Evolutionary conservation across 2,113 vertebrate genomes (phyloP).

Genomic region (Amphilophus citrinellus): DNA sequence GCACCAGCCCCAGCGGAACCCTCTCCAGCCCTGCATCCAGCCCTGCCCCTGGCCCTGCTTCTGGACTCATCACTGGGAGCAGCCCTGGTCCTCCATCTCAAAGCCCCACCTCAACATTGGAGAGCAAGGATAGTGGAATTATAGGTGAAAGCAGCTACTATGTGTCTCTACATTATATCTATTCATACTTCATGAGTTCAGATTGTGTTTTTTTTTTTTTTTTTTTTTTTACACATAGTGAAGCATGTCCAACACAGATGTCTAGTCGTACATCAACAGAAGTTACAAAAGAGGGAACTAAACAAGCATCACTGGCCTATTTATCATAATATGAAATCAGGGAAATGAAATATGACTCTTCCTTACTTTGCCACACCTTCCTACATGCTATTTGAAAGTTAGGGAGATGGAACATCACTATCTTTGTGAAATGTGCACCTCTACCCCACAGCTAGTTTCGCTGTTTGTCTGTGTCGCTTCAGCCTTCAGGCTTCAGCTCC

Average conservation of each 20-base stretch:
- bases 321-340: neutral
- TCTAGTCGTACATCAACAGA: neutral
- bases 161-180: conserved; percentile 3
- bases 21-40: conserved; percentile 89
- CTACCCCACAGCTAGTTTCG: conserved; percentile 48
- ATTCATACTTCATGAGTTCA: neutral
- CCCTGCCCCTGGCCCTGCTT: conserved; percentile 86
- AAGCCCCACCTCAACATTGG: conserved; percentile 96
- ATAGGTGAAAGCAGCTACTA: conserved; percentile 86
- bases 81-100: conserved; percentile 88
- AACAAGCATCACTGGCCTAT: neutral
- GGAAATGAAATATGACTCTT: neutral
- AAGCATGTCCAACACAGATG: conserved; percentile 17
- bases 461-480: conserved; percentile 59
- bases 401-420: conserved; percentile 13
- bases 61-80: conserved; percentile 81
- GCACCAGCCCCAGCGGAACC: conserved; percentile 88
- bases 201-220: neutral
- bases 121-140: conserved; percentile 98
- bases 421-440: conserved; percentile 29
- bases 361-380: conserved; percentile 10
- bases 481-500: conserved; percentile 72
- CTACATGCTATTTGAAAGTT: neutral
- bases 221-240: conserved; percentile 8
- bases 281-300: neutral